Evolutionary conservation across 64 coral and sea anemone genomes (phyloP), one percentile per base, ranked within the genome.

Genomic region (Montipora capricornis): DNA sequence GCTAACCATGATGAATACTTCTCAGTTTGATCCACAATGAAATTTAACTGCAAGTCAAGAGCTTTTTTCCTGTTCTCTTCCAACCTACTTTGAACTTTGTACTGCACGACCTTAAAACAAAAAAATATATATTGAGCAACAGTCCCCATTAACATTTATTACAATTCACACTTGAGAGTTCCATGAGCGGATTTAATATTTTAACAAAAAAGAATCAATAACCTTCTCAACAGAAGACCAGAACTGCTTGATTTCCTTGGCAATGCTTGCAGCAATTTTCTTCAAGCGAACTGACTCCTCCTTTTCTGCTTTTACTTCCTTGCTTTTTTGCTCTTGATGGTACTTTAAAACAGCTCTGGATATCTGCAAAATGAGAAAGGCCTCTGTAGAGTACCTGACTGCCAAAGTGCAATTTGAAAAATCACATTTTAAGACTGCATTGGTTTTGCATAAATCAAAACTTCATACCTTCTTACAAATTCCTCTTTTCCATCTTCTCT

Each of bases 1-100:
- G 93, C 98, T 75, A 99, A 87, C 98, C 98, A 99, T 5, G 98
- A 99, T 22, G 98, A 99, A 80, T 99, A 99, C 51, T 96, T 99
- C 88, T 99, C 98, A 29, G 98, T 99, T 78, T 99, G 98, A 70
- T 96, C 98, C 58, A 99, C 98, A 78, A 99, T 99, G 68, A 99
- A 99, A 52, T 99, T 99, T 6, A 99, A 80, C 83, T 99, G 98
- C 29, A 96, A 51, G 89, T 99, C 98, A 16, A 99, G 89, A 74
- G 98, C 98, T 81, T 99, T 99, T 55, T 99, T 99, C 57, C 98
- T 84, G 75, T 96, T 99, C 60, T 99, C 98, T 87, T 99, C 98
- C 26, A 99, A 24, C 73, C 98, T 87, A 53, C 92, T 96, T 92
- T 99, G 98, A 80, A 99, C 98, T 83, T 99, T 99, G 87, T 99